A percentile compares a stretch with the other conserved stretches of the same genome.
phyloP scores from a whole-genome alignment of 2,113 vertebrate species.

The Forbesichthys papilliferus region DNA sequence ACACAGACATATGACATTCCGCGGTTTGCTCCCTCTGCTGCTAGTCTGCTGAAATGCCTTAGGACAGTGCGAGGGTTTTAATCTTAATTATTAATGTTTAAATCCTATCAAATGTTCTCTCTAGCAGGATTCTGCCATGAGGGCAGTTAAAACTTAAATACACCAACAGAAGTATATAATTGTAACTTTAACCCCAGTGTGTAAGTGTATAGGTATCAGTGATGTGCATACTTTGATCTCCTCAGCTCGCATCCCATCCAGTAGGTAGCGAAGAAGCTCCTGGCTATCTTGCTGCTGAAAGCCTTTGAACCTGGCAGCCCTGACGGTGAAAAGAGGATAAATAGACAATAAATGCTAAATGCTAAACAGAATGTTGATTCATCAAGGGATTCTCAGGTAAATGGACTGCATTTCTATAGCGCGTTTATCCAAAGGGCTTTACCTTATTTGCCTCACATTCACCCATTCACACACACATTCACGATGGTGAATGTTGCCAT shows the following conservation, averaged over 20 bases:
- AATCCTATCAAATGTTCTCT: background rate
- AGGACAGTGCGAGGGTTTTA: too few relatives aligned
- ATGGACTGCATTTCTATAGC: background rate
- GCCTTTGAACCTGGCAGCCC: constrained; percentile 93
- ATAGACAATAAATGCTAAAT: background rate
- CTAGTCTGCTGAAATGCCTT: too few relatives aligned
- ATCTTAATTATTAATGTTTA: background rate
- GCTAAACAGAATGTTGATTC: background rate
- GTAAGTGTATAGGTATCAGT: background rate
- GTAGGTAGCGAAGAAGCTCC: constrained; percentile 91
- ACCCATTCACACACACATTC: too few relatives aligned
- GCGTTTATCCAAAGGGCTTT: too few relatives aligned
- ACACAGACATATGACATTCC: too few relatives aligned
- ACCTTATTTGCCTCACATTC: too few relatives aligned
- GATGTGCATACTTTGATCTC: constrained; percentile 82
- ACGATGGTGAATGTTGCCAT: too few relatives aligned
- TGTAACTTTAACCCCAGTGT: background rate
- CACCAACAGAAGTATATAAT: background rate
- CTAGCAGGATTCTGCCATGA: too few relatives aligned
- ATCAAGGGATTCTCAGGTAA: background rate
- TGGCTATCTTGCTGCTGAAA: constrained; percentile 98
- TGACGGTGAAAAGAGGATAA: constrained; percentile 50
- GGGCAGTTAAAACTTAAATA: background rate
- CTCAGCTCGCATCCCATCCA: constrained; percentile 95
- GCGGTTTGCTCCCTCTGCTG: too few relatives aligned